Evolutionary conservation across 1,140 invertebrate species (phyloP), one percentile per base, ranked within the genome.

Genomic region (Eriosoma lanigerum): DNA sequence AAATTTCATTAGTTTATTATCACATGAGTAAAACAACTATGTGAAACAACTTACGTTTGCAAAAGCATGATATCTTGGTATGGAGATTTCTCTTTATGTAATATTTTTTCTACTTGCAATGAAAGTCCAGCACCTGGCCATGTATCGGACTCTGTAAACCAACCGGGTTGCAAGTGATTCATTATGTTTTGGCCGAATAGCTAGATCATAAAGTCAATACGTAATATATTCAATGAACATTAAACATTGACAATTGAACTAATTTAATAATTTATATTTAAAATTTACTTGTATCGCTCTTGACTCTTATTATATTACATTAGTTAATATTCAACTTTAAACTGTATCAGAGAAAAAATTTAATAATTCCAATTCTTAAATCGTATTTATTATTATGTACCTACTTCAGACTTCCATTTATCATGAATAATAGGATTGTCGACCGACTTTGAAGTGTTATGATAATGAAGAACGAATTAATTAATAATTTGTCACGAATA

Each of bases 71-170:
- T 92, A 84, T 98, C 91, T 88, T 99, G 97, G 86, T 90, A 98
- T 68, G 92, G 87, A 0, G 96, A 97, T 84, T 91, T 92, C 85
- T 94, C 93, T 9, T 91, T 85, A 84, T 95, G 91, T 2, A 98
- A 86, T 4, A 98, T 86, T 84, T 94, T 87, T 80, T 94, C 92
- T 0, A 98, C 91, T 89, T 98, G 88, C 50, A 99, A 87, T 0
- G 96, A 97, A 84, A 98, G 91, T 12, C 91, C 90, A 83, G 97
- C 92, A 1, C 96, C 97, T 0, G 95, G 94, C 96, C 97, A 98
- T 81, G 97, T 88, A 82, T 91, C 88, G 84, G 91, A 93, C 88
- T 98, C 96, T 83, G 92, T 95, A 84, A 96, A 98, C 96, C 96
- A 98, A 70, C 94, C 94, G 82, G 92, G 87, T 84, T 91, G 91